These are phyloP conservation scores for Toxotes lorentzi DNA, from an alignment of 2,797 vertebrate species.

Conservation along the genomic window DNA sequence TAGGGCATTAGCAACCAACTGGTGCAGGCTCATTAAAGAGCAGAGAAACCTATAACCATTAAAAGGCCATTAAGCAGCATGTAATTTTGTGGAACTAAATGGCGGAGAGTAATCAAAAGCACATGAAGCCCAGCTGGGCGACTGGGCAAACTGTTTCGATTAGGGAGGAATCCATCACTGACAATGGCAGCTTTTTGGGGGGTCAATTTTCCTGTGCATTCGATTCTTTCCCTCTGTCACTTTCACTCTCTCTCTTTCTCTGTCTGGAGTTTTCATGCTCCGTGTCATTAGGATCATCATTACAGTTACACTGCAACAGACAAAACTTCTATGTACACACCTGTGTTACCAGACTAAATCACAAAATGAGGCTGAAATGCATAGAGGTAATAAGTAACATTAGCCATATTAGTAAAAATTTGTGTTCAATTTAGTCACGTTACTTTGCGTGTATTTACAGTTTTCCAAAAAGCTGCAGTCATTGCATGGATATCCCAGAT, in stretches of 20 bases:
- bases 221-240: constrained; percentile 78
- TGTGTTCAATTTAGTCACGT: background rate
- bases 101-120: constrained; percentile 99
- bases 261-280: constrained; percentile 49
- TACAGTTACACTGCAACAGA: constrained; percentile 29
- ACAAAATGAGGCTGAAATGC: constrained; percentile 2
- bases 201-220: constrained; percentile 90
- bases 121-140: constrained; percentile 99
- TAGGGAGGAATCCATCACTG: constrained; percentile 96
- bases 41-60: constrained; percentile 99
- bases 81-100: constrained; percentile 99
- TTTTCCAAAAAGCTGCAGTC: background rate
- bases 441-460: background rate
- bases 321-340: constrained; percentile 2
- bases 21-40: constrained; percentile 99
- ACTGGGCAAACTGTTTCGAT: constrained; percentile 97
- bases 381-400: background rate
- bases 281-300: constrained; percentile 57
- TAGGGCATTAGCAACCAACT: constrained; percentile 99
- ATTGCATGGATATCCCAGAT: background rate
- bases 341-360: constrained; percentile 9
- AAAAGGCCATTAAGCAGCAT: constrained; percentile 99
- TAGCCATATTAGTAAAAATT: background rate
- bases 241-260: constrained; percentile 65
- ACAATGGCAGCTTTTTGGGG: constrained; percentile 93